Evolutionary conservation across 2,888 invertebrate genomes (phyloP).

Genomic region (Sepiola atlantica): DNA sequence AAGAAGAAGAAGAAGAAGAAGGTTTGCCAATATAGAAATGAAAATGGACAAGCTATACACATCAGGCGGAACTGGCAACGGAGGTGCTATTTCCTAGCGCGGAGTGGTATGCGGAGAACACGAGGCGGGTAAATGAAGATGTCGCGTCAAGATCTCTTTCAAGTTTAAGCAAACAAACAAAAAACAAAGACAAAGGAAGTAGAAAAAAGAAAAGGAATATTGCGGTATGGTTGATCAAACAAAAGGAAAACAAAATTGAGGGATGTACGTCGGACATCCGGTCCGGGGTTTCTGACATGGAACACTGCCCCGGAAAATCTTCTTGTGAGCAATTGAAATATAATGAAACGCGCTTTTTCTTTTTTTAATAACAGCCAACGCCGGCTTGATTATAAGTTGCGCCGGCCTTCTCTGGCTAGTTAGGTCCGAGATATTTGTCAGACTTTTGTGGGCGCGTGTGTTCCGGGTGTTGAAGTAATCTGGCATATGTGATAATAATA

Average conservation of each 20-base stretch:
- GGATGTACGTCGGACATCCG: background rate
- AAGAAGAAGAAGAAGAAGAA: no score
- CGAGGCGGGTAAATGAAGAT: background rate
- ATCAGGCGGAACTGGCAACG: background rate
- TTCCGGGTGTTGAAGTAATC: background rate
- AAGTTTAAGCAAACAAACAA: background rate
- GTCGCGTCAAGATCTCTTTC: background rate
- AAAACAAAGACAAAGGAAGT: background rate
- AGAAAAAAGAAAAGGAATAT: background rate
- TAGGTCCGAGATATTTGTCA: background rate
- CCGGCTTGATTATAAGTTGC: background rate
- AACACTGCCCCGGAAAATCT: background rate
- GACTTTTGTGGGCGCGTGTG: background rate
- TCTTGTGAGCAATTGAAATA: background rate
- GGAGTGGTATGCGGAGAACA: background rate
- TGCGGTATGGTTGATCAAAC: background rate
- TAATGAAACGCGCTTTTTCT: background rate
- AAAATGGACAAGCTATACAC: background rate
- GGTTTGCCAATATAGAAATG: no score
- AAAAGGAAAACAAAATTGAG: background rate
- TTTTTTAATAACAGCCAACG: background rate
- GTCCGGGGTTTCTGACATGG: background rate
- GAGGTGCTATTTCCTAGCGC: background rate
- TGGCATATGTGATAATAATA: background rate
- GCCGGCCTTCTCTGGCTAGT: background rate